Evolutionary conservation across 2,113 vertebrate species (phyloP), one percentile per base, ranked within the genome.

Genomic region (Amazona vittata): DNA sequence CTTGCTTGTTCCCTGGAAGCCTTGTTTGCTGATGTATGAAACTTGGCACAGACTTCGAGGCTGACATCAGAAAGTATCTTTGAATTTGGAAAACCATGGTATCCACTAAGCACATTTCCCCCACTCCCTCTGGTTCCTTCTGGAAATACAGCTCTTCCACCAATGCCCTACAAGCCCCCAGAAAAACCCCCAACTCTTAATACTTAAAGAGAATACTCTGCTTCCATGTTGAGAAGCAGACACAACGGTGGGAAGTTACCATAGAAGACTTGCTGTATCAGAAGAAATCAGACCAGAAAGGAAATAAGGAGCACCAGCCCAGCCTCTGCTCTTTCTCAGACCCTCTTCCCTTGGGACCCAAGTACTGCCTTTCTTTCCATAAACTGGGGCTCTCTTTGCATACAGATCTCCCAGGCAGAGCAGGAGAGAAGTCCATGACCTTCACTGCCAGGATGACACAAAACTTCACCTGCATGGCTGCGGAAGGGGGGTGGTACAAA

Each of bases 1-100:
- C 41, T 81, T 82, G 85, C 89, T 87, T 80, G 80, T 94, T 96
- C 86, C 44, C 90, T 96, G 92, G 79, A 92, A 95, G 90, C 50
- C 75, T 78, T 15, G 67, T 76, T 70, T 74, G 77, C 93, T 92
- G 95, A 83, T 87, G 86, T 89, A 65, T 55, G 92, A 93, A 95
- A 79, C 70, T 89, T 97, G 96, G 96, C 86, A 93, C 63, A 46
- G 57, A 31, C 55, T 67, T 73, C 1, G 2, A 91, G 80, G 78
- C 43, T 82, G 93, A 96, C 53, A 82, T 91, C 80, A 89, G 89
- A 91, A 84, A 37, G 37, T 67, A 57, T 80, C 86, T 96, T 24
- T 55, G 76, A 93, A 79, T 77, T 84, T 9, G 21, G 80, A 91
- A 94, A 96, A 88, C 79, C 89, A 78, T 24, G 2, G 65, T 43